Evolutionary conservation across 1,140 invertebrate genomes (phyloP).

Genomic region (Odontomachus brunneus): DNA sequence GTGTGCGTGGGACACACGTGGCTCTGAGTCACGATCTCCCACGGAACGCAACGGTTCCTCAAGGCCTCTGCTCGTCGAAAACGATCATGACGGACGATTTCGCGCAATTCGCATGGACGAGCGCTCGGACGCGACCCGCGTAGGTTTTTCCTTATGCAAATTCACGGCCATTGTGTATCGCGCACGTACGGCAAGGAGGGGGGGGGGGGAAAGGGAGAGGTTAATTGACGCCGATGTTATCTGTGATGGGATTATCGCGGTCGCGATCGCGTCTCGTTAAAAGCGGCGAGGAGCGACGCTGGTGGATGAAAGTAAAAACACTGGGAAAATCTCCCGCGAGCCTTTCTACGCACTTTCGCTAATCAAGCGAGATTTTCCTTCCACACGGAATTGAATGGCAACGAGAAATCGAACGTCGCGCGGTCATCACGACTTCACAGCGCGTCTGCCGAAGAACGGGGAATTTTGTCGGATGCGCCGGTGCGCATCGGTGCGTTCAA

Average conservation of each 20-base stretch:
- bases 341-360: conserved; percentile 49
- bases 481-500: neutral
- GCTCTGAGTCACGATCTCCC: conserved; percentile 59
- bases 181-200: neutral
- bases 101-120: conserved; percentile 8
- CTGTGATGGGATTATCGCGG: conserved; percentile 3
- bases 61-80: conserved; percentile 41
- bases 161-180: conserved; percentile 27
- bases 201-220: too few relatives aligned
- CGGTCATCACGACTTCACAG: too few relatives aligned
- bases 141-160: conserved; percentile 47
- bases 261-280: conserved; percentile 26
- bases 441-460: too few relatives aligned
- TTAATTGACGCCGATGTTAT: too few relatives aligned
- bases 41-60: conserved; percentile 41
- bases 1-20: conserved; percentile 44
- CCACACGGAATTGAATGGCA: conserved; percentile 23
- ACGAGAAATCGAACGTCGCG: conserved; percentile 27
- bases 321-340: conserved; percentile 17
- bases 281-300: neutral
- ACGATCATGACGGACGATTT: conserved; percentile 46
- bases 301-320: conserved; percentile 48
- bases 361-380: conserved; percentile 35
- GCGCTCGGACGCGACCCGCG: neutral
- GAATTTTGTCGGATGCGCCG: too few relatives aligned